phyloP scores from a whole-genome alignment of 2,888 invertebrate genomes.

The Hydrotaea diabolus region DNA sequence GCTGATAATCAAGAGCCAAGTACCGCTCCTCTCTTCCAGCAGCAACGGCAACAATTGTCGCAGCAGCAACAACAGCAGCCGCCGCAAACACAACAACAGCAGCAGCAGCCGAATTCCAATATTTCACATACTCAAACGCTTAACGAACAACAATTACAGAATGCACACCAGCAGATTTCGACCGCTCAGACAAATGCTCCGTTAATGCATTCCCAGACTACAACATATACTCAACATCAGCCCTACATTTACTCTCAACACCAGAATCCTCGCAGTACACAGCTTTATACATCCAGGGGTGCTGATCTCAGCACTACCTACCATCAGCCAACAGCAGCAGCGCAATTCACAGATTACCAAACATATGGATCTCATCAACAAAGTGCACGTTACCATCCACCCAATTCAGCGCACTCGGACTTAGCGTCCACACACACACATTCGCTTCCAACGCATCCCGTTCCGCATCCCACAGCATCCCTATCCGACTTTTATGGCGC shows the following conservation, averaged over 20 bases:
- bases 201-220: slow-evolving; percentile 59
- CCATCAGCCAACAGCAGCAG: slow-evolving; percentile 53
- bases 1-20: slow-evolving; percentile 48
- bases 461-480: slow-evolving; percentile 46
- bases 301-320: slow-evolving; percentile 52
- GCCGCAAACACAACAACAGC: background rate
- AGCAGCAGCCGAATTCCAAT: slow-evolving; percentile 5
- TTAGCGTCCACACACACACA: slow-evolving; percentile 45
- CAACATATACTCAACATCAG: slow-evolving; percentile 48
- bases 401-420: slow-evolving; percentile 46
- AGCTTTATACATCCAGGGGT: slow-evolving; percentile 19
- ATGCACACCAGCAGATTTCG: slow-evolving; percentile 46
- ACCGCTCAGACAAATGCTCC: slow-evolving; percentile 40
- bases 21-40: slow-evolving; percentile 30
- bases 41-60: slow-evolving; percentile 45
- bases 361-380: slow-evolving; percentile 66
- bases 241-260: slow-evolving; percentile 32
- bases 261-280: slow-evolving; percentile 49
- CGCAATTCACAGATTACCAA: slow-evolving; percentile 58
- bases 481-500: slow-evolving; percentile 64
- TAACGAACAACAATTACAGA: slow-evolving; percentile 44
- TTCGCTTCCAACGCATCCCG: slow-evolving; percentile 41
- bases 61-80: slow-evolving; percentile 35
- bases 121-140: slow-evolving; percentile 9
- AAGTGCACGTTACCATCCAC: slow-evolving; percentile 57